Evolutionary conservation across 2,797 vertebrate species (phyloP), one percentile per base, ranked within the genome.

Genomic region (Cossypha polioptera): DNA sequence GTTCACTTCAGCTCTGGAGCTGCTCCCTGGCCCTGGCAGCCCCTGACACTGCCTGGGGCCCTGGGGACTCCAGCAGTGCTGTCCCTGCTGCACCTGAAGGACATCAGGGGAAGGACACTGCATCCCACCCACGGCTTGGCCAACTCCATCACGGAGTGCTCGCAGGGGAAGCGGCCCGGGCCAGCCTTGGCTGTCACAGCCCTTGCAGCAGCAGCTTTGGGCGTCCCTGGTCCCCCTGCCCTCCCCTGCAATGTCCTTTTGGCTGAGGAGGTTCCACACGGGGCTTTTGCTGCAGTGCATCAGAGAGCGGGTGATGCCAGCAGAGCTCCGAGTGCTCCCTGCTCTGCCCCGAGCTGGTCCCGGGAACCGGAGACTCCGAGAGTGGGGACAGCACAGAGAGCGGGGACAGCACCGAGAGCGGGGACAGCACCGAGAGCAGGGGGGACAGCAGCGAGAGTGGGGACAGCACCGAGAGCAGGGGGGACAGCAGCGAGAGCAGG

Each of bases 281-380:
- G 86, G 88, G 84, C 72, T 95, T 95, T 87, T 95, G 94, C 96
- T 45, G 83, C 96, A 97, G 67, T 92, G 95, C 97, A 94, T 95
- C 93, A 86, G 50, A 95, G 96, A 79, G 95, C 29, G 89, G 89
- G 66, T 78, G 89, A 20, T 94, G 95, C 94, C 94, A 96, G 92
- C 92, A 61, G 57, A 71, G 36, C 89, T 54, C 82, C 1, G 61
- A 61, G 74, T 6, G 59, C 5, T 77, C 62, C 61, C 40, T 42
- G 40, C 40, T 17, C 40, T 42, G 40, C 36, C 69, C 62, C 20
- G 1, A 29, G 91, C 89, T 28, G 75, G 10, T 4, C 24, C 33
- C 3, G 0, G 45, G 13, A 36, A 61, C 35, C 4, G 2, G 40
- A 8, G 74, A 74, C 81, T 26, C 53, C n/a, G 31, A 12, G 40